phyloP scores from a whole-genome alignment of 2,888 invertebrate genomes.

The Nysson spinosus region DNA sequence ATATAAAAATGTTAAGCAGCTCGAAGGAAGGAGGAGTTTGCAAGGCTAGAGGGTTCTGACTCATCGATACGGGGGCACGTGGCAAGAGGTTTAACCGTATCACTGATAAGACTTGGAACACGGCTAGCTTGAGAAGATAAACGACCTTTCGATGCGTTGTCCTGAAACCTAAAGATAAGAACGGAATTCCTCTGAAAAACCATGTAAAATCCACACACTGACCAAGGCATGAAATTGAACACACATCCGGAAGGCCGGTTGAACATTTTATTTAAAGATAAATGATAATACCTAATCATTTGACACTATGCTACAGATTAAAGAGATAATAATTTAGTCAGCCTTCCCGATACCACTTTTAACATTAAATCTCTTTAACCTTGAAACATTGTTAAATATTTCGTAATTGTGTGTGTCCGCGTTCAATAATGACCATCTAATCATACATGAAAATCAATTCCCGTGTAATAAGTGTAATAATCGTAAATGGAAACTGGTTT shows the following conservation, averaged over 20 bases:
- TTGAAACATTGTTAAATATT: no score
- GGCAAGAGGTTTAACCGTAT: constrained; percentile 32
- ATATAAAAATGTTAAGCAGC: constrained; percentile 31
- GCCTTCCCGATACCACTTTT: no score
- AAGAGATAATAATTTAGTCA: no score
- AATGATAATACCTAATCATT: no score
- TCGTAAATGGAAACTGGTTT: no score
- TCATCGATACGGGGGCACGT: constrained; percentile 37
- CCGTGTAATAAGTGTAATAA: no score
- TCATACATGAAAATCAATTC: no score
- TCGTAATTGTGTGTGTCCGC: no score
- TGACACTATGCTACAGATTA: no score
- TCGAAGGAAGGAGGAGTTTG: constrained; percentile 23
- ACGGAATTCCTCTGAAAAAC: constrained; percentile 24
- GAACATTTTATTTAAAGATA: no score
- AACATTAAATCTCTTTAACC: no score
- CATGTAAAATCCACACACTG: neutral
- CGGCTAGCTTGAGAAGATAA: constrained; percentile 26
- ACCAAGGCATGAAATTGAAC: neutral
- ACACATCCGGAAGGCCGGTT: neutral
- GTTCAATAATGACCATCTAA: no score
- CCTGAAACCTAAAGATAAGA: constrained; percentile 27
- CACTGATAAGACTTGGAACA: constrained; percentile 35
- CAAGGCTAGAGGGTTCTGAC: constrained; percentile 28
- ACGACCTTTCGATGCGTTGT: constrained; percentile 38